Base-by-base conservation (phyloP, 2,797 vertebrate species). In the Pteropus rufus region DNA sequence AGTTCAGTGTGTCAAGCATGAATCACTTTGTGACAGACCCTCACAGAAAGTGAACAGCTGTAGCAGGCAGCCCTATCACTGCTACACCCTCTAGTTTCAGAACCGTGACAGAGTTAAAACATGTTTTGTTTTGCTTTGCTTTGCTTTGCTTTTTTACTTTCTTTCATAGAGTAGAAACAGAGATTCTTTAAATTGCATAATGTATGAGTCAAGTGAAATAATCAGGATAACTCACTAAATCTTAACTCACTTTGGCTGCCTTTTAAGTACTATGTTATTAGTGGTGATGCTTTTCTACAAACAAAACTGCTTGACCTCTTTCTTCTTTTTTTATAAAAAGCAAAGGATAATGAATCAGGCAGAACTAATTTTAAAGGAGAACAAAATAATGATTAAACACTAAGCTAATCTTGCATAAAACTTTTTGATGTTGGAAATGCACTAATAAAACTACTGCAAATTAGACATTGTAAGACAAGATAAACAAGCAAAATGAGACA, bases 361-460 rank as follows among this genome's bases (percentile, higher is more conserved):
- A 93, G 84, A 97, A 90, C 77, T 84, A 97, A 91, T 97, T 93
- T 91, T n/a, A 69, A 86, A 44, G 21, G 31, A 97, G 70, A 90
- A 76, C 85, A 80, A 62, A 93, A 58, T 94, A 96, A 87, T 94
- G 60, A 92, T 97, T 90, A 41, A 76, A 96, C 94, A 82, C 14
- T 44, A 86, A 39, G 24, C 91, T 95, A 96, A 95, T 96, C 97
- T 82, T 85, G 31, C 31, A 72, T 84, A 39, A 85, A 93, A 58
- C 29, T 96, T 95, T 58, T 87, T 96, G 96, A 83, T 92, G 76
- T 83, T 96, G 31, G 46, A 94, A 95, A 96, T 39, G 31, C 14
- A 46, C 81, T 96, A 95, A 94, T 93, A 77, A 91, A 73, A 90
- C 49, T 49, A 41, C 21, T 2, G 46, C 75, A 93, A 97, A 58